Evolutionary conservation across 2,797 vertebrate species (phyloP), one percentile per base, ranked within the genome.

Genomic region (Pangasius djambal): DNA sequence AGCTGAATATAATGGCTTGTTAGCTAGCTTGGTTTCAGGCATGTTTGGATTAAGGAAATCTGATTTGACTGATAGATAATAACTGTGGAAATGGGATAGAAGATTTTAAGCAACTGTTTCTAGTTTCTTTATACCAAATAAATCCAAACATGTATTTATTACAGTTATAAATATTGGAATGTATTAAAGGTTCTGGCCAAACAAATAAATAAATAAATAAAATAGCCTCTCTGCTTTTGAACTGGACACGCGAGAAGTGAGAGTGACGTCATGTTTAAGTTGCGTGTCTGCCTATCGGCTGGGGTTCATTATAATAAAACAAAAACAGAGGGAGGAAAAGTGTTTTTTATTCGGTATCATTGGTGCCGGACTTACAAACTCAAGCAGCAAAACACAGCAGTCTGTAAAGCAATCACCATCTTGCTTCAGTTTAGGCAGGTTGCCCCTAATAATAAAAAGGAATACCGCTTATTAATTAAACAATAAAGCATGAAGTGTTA

Each of bases 261-360:
- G 91, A 87, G 90, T 95, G 93, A 95, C 92, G 92, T 96, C 92
- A 96, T 94, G 90, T 94, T 94, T 94, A 94, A 92, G 91, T 93
- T 91, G 87, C 92, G 67, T 91, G 92, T 90, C 90, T 94, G 92
- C 91, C 84, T 91, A 91, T 95, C 94, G 95, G 94, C 93, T 95
- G 94, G 91, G 93, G 95, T 94, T 94, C 90, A 94, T 95, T 95
- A 92, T 90, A 91, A 92, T 89, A 50, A 91, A 31, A 44, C 91
- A 8, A 44, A 61, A 65, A 16, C 59, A 65, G 40, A 48, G 8
- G 25, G 89, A 89, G 84, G 48, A 20, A 86, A 93, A 88, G 90
- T 59, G 61, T 92, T 31, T 83, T 88, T 88, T 65, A 31, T 34
- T 57, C 5, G 15, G n/a, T 12, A 5, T 57, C 50, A 52, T 18